These are phyloP conservation scores for Hassar affinis DNA, from an alignment of 2,113 vertebrate genomes.

Conservation along the genomic window DNA sequence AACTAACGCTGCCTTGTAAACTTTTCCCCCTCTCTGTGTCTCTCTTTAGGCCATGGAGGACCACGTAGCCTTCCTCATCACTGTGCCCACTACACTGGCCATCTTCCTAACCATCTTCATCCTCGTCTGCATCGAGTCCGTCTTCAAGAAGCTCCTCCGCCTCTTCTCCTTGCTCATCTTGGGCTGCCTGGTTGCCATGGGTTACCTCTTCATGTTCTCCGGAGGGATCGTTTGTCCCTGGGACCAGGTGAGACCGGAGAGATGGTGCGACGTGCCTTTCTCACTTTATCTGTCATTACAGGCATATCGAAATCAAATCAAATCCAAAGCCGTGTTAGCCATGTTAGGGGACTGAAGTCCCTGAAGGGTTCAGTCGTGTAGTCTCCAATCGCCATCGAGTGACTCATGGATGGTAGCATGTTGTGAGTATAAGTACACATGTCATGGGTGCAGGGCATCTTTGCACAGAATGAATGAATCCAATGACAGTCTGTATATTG, in stretches of 20 bases:
- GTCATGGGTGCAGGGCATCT: neutral
- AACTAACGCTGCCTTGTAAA: neutral
- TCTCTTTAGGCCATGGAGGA: conserved; percentile 83
- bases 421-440: too few relatives aligned
- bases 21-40: neutral
- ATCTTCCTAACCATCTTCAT: conserved; percentile 96
- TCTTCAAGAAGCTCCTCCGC: conserved; percentile 93
- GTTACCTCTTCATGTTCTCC: conserved; percentile 97
- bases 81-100: conserved; percentile 90
- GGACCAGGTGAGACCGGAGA: conserved; percentile 85
- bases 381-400: neutral
- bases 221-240: conserved; percentile 92
- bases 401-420: neutral
- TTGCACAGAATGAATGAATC: neutral
- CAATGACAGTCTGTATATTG: neutral
- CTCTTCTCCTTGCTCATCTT: conserved; percentile 94
- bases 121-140: conserved; percentile 91
- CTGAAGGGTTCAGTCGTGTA: conserved; percentile 49
- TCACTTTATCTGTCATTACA: neutral
- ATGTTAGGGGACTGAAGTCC: neutral
- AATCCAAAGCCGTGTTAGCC: neutral
- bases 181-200: conserved; percentile 95
- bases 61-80: conserved; percentile 93
- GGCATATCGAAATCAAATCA: neutral
- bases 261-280: neutral